phyloP scores from a whole-genome alignment of 30 jellyfish, hydroid and myxozoan species.

The Pseudorhiza aurosa region DNA sequence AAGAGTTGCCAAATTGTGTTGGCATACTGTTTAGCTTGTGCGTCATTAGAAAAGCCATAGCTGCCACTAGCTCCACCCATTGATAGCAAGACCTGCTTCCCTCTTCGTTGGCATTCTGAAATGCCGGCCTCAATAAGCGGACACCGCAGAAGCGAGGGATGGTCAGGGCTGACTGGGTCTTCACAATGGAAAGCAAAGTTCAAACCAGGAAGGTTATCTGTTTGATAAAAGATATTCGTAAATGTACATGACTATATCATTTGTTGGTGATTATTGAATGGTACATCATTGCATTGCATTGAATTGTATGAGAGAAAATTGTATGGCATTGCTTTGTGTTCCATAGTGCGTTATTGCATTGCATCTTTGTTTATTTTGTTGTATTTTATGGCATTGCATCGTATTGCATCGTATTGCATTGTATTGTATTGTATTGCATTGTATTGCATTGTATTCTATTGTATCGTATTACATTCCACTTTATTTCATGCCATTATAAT shows the following conservation, averaged over 20 bases:
- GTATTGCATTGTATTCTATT: not conserved
- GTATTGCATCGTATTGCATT: not conserved
- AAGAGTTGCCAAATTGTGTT: constrained; percentile 83
- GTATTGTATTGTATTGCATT: not conserved
- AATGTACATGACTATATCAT: too few species aligned
- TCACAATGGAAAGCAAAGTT: constrained; percentile 97
- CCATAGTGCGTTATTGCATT: not conserved
- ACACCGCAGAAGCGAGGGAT: constrained; percentile 86
- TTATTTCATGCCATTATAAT: not conserved
- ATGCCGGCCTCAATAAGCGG: constrained; percentile 86
- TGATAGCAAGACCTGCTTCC: constrained; percentile 89
- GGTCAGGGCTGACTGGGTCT: constrained; percentile 84
- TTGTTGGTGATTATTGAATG: not conserved
- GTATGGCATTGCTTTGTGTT: not conserved
- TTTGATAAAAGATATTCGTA: not conserved
- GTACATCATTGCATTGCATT: not conserved
- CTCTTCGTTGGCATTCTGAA: constrained; percentile 85
- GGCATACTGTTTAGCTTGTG: constrained; percentile 83
- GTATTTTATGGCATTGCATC: not conserved
- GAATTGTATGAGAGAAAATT: not conserved
- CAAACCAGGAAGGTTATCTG: constrained; percentile 93
- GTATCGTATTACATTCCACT: not conserved
- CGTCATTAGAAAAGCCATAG: constrained; percentile 85
- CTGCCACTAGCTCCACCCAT: constrained; percentile 99
- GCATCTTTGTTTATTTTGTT: not conserved